Base-by-base conservation (phyloP, 2,888 invertebrate species). In the Diadegma fenestrale region DNA sequence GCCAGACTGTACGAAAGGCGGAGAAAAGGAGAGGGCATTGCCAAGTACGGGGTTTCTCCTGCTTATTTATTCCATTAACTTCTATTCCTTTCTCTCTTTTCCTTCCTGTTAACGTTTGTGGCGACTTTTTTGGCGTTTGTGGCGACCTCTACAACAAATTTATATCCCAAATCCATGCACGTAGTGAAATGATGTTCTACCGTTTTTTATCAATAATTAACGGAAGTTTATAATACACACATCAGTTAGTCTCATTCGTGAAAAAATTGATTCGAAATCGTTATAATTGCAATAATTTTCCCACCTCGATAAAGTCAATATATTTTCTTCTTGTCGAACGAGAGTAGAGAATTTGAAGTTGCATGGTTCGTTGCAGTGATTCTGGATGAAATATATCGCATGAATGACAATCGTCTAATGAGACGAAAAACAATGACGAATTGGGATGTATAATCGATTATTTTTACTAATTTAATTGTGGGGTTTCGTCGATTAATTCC, bases 21-120 rank as follows among this genome's bases (percentile, higher is more conserved):
- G 43, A 63, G 26, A n/a, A 41, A 6, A n/a, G 12, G 48, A n/a
- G 33, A 22, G 19, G 33, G 12, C 37, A 30, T 22, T 12, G 76
- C 64, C 71, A 71, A 72, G 26, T 43, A 63, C 64, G 41, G 69
- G 41, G 69, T 79, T 75, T 85, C 37, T 69, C 82, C 82, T 79
- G 79, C 79, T 82, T 85, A 79, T 85, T 85, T 82, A 84, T 82
- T 82, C 85, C 81, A 85, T 85, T 82, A 82, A 82, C 85, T 71
- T 64, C 69, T 69, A 75, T 79, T 75, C 51, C 43, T 73, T 41
- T 61, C 63, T 79, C 51, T 72, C 63, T 80, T 73, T 43, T 19
- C 68, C 37, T 68, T 33, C 45, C 63, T 72, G 22, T 80, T n/a
- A 64, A 71, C 71, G 19, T 51, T 76, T 17, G 51, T 66, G 33